phyloP scores from a whole-genome alignment of 2,888 invertebrate genomes.

The Crepidodera aurea region DNA sequence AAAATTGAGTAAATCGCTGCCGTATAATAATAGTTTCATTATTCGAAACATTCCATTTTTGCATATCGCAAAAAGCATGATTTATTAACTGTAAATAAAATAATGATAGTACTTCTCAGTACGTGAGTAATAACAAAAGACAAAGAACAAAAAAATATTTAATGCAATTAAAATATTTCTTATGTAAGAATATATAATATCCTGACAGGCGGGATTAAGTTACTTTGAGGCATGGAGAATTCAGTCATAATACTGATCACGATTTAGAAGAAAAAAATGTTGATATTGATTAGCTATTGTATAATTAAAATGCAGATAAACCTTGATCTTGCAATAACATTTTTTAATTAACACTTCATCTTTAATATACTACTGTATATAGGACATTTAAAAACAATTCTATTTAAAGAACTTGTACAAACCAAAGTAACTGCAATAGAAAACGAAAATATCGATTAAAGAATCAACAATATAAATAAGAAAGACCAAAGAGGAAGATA shows the following conservation, averaged over 20 bases:
- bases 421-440: too few relatives aligned
- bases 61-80: constrained; percentile 10
- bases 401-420: too few relatives aligned
- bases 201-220: constrained; percentile 2
- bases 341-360: background rate
- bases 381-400: too few relatives aligned
- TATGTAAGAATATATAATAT: constrained; percentile 5
- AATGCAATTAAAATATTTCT: constrained; percentile 10
- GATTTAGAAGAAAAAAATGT: background rate
- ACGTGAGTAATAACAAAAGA: constrained; percentile 9
- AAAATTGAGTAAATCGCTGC: background rate
- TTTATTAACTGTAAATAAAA: constrained; percentile 17
- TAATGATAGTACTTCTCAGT: background rate
- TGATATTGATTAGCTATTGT: background rate
- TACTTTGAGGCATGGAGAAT: background rate
- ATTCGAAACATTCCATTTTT: background rate
- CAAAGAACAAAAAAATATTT: constrained; percentile 1
- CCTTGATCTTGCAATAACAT: constrained; percentile 6
- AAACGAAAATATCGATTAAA: too few relatives aligned
- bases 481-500: too few relatives aligned
- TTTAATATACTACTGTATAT: too few relatives aligned
- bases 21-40: background rate
- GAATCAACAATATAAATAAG: too few relatives aligned
- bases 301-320: background rate
- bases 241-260: constrained; percentile 6